Evolutionary conservation across 2,113 vertebrate species (phyloP), one percentile per base, ranked within the genome.

Genomic region (Hirundichthys speculiger): DNA sequence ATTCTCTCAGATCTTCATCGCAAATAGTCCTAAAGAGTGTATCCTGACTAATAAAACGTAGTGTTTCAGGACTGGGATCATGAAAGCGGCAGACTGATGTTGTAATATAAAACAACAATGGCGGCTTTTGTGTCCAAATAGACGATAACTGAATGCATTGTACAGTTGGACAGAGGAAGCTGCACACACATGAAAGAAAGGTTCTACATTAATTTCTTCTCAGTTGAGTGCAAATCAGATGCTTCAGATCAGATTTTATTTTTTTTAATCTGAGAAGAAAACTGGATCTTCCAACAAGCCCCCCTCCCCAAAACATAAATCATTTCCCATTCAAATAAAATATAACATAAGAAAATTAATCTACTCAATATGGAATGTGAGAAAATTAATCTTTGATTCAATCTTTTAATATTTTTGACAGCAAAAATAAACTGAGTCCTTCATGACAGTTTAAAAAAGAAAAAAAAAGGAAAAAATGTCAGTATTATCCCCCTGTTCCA

Each of bases 201-300:
- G 94, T 83, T 95, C 92, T 92, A 93, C 94, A 96, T 94, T 93
- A 94, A 92, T 94, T 93, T 94, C 80, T 91, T 94, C 94, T 96
- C 92, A 93, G 96, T 91, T 95, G 96, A 98, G 96, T 98, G 96
- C 96, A 99, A 98, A 97, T 95, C 92, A 94, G 93, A 94, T 94
- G 94, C 93, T 95, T 95, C 94, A 95, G 94, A 92, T 96, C 57
- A 95, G 93, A 96, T 92, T 79, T 83, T 86, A n/a, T 56, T 57
- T 48, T 43, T 73, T 92, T 89, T 77, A 30, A 82, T 93, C 90
- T 64, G 70, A 75, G 86, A 90, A 93, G 93, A 92, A 93, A 91
- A 93, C 88, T 91, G 67, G 84, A 83, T 88, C 86, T 88, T 86
- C 84, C 49, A 75, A 75, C 58, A 85, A 77, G 72, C 75, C 77